Evolutionary conservation across 1,140 invertebrate genomes (phyloP).

Genomic region (Parapsyche elsis): DNA sequence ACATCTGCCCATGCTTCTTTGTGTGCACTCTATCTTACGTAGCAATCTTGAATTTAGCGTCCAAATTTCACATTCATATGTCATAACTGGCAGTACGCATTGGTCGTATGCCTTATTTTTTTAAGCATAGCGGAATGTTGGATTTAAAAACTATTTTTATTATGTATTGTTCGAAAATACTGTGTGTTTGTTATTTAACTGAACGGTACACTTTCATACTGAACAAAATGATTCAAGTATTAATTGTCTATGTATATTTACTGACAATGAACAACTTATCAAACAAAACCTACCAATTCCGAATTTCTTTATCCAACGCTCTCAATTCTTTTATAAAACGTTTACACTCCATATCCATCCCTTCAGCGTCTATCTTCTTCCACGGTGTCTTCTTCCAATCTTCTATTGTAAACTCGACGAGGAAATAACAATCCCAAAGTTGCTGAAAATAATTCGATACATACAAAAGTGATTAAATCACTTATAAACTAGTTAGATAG

Average conservation of each 20-base stretch:
- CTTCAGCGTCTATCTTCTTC: slow-evolving; percentile 93
- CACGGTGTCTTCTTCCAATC: slow-evolving; percentile 94
- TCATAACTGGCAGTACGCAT: no score
- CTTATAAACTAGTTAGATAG: neutral
- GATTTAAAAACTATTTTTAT: no score
- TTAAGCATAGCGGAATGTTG: no score
- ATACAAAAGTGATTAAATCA: neutral
- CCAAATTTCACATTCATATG: no score
- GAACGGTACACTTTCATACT: no score
- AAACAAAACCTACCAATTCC: slow-evolving; percentile 75
- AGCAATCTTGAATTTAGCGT: no score
- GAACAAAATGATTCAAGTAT: slow-evolving; percentile 39
- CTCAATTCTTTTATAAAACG: slow-evolving; percentile 87
- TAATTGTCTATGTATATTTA: no score
- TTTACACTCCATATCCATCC: slow-evolving; percentile 95
- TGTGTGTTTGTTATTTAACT: no score
- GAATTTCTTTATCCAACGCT: slow-evolving; percentile 88
- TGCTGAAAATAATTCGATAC: slow-evolving; percentile 70
- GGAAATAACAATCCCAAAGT: slow-evolving; percentile 90
- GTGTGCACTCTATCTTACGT: no score
- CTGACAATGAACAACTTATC: neutral
- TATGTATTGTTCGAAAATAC: no score
- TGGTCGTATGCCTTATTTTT: no score
- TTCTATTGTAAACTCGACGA: slow-evolving; percentile 83
- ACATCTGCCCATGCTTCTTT: no score